A percentile compares a stretch with the other conserved stretches of the same genome.
These are phyloP conservation scores for Rhyzopertha dominica DNA, from an alignment of 1,140 invertebrate genomes.

Conservation along the genomic window DNA sequence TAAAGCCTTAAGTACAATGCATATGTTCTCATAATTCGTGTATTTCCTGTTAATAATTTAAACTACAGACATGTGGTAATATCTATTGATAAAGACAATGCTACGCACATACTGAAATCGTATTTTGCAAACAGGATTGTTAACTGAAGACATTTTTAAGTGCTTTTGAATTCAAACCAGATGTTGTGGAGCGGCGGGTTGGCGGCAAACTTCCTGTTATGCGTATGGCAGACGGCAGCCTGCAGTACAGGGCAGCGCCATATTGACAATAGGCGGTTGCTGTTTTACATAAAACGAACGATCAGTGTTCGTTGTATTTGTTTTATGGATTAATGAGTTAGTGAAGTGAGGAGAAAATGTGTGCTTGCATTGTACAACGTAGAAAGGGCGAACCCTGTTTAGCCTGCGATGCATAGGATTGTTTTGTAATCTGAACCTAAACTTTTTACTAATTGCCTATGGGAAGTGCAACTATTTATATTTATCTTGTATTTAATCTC, in stretches of 20 bases:
- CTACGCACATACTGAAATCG: not conserved
- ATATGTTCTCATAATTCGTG: constrained; percentile 1
- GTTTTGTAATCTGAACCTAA: not conserved
- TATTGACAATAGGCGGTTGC: constrained; percentile 40
- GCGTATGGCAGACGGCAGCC: constrained; percentile 22
- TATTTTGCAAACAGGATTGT: not conserved
- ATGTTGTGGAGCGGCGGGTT: no score
- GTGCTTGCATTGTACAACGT: constrained; percentile 10
- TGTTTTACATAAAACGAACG: constrained; percentile 28
- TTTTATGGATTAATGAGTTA: constrained; percentile 17
- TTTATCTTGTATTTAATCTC: constrained; percentile 16
- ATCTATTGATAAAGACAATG: constrained; percentile 1
- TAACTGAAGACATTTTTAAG: not conserved
- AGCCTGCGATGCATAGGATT: constrained; percentile 5
- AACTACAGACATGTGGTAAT: not conserved
- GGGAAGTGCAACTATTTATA: not conserved
- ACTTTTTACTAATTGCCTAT: not conserved
- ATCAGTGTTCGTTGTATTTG: constrained; percentile 15
- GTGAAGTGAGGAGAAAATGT: not conserved
- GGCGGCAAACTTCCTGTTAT: constrained; percentile 39
- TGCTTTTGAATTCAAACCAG: not conserved
- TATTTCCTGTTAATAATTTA: not conserved
- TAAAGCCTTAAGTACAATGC: no score
- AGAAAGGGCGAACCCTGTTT: constrained; percentile 6
- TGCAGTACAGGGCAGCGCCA: constrained; percentile 32